phyloP scores from a whole-genome alignment of 2,888 invertebrate species.

The Nemotelus pantherinus region DNA sequence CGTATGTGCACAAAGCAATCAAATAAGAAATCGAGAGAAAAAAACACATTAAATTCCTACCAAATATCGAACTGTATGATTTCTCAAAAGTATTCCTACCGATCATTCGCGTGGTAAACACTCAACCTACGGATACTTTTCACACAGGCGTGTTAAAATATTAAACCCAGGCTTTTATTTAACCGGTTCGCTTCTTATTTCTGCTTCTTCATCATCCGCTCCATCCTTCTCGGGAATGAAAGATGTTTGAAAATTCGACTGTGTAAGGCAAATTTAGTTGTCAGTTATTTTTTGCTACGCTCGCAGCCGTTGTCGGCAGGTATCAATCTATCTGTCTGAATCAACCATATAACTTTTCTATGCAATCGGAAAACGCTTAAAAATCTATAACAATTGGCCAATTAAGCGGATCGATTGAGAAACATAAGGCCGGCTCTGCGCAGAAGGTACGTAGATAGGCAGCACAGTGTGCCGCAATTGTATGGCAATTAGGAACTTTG shows the following conservation, averaged over 20 bases:
- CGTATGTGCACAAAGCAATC: too few species aligned
- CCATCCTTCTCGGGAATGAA: too few species aligned
- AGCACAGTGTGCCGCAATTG: not conserved
- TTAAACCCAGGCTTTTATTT: conserved; percentile 33
- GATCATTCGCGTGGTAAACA: too few species aligned
- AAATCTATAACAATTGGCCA: conserved; percentile 35
- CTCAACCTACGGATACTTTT: not conserved
- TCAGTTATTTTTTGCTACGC: not conserved
- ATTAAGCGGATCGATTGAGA: conserved; percentile 28
- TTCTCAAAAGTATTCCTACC: too few species aligned
- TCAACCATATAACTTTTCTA: not conserved
- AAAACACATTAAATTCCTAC: too few species aligned
- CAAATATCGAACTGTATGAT: too few species aligned
- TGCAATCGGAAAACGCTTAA: conserved; percentile 14
- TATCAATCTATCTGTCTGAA: not conserved
- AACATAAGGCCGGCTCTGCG: conserved; percentile 3
- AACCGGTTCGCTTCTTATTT: not conserved
- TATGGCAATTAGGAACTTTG: not conserved
- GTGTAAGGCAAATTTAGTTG: too few species aligned
- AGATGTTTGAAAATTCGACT: too few species aligned
- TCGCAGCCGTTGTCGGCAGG: not conserved
- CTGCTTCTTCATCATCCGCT: too few species aligned
- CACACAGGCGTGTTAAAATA: conserved; percentile 41
- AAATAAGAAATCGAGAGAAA: too few species aligned
- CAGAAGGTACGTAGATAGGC: too few species aligned